phyloP scores from a whole-genome alignment of 2,797 vertebrate genomes.

The Podarcis lilfordi region DNA sequence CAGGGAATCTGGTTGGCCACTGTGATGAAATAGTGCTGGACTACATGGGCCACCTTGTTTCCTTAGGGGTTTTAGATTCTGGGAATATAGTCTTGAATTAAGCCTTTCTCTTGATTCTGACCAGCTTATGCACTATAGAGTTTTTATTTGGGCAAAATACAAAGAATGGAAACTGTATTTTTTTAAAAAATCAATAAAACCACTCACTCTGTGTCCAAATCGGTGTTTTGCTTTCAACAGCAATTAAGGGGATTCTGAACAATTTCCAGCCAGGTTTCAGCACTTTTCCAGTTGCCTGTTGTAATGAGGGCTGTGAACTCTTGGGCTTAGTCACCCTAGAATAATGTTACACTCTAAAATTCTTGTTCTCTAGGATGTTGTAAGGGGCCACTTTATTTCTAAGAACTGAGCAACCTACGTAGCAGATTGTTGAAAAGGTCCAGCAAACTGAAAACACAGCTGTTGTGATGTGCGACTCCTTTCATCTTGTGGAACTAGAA shows the following conservation, averaged over 20 bases:
- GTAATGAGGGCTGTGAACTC: not conserved
- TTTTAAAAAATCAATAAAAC: too few species aligned
- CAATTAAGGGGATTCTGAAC: not conserved
- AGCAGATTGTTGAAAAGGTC: not conserved
- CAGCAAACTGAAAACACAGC: not conserved
- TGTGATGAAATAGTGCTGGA: too few species aligned
- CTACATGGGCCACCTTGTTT: not conserved
- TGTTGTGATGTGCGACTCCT: not conserved
- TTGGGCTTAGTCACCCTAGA: not conserved
- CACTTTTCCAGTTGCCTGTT: not conserved
- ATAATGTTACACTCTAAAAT: too few species aligned
- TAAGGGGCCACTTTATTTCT: not conserved
- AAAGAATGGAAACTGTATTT: not conserved
- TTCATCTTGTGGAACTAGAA: not conserved
- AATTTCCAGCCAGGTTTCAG: not conserved
- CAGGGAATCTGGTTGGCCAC: too few species aligned
- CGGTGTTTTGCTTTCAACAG: not conserved
- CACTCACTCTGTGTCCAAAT: not conserved
- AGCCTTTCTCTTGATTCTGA: not conserved
- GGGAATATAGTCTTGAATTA: not conserved
- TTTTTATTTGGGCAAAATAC: not conserved
- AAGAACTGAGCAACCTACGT: not conserved
- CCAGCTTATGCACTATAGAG: not conserved
- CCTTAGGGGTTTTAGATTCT: not conserved
- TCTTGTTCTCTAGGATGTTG: not conserved